Evolutionary conservation across 1,140 invertebrate genomes (phyloP).

Genomic region (Drosophila cardini): DNA sequence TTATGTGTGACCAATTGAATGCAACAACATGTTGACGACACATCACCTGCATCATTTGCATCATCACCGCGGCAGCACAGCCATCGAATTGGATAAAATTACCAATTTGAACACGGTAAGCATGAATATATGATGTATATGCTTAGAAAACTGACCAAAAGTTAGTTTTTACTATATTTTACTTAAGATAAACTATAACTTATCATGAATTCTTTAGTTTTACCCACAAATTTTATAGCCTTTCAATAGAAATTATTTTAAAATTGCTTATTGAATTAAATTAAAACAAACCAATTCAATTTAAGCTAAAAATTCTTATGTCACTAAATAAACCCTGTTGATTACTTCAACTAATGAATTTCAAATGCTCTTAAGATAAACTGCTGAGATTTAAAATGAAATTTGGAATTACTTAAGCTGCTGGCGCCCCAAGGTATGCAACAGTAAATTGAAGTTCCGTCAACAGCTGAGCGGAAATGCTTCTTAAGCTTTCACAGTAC

Average conservation of each 20-base stretch:
- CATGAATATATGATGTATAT: not conserved
- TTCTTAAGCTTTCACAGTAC: constrained; percentile 9
- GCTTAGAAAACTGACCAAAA: not conserved
- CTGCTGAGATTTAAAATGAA: not conserved
- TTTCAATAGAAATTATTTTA: too few species aligned
- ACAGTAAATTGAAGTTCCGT: constrained; percentile 33
- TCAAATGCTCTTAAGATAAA: constrained; percentile 2
- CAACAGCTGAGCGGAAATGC: constrained; percentile 19
- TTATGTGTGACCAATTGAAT: constrained; percentile 53
- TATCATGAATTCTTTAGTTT: too few species aligned
- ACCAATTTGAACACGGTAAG: constrained; percentile 81
- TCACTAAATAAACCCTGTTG: too few species aligned
- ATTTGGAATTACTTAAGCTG: constrained; percentile 13
- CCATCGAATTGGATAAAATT: constrained; percentile 79
- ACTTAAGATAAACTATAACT: too few species aligned
- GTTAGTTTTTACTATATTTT: too few species aligned
- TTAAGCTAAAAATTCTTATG: too few species aligned
- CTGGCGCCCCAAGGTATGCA: constrained; percentile 23
- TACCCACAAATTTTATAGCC: too few species aligned
- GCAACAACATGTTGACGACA: constrained; percentile 79
- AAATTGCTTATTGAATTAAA: too few species aligned
- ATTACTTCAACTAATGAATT: constrained; percentile 12
- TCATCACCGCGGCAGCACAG: constrained; percentile 80
- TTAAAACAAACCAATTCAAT: not conserved
- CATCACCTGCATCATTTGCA: constrained; percentile 83